Base-by-base conservation (phyloP, 2,797 vertebrate genomes). In the Myripristis murdjan region DNA sequence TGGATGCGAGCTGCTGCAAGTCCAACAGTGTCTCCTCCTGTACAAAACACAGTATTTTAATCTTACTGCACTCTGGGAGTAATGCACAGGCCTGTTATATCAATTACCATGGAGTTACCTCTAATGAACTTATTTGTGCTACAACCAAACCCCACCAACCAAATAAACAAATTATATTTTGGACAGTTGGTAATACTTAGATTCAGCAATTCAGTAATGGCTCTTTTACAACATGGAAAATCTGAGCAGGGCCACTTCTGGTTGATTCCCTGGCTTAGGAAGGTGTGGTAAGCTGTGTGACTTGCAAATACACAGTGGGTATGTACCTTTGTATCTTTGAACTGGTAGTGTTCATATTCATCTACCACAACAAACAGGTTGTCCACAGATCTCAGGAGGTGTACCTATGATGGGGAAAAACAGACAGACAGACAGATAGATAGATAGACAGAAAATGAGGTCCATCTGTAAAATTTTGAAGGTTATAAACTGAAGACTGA, bases 321-420 rank as follows among this genome's bases (percentile, higher is more conserved):
- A 22, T 26, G n/a, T 81, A 99, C 98, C 97, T 99, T 99, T 44
- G 85, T 95, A 57, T 95, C 95, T 92, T 97, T 96, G 78, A 99
- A 99, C 0, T 92, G 91, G 57, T 96, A 99, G 76, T 96, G 92
- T 55, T 94, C 93, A 89, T 96, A 96, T 58, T 97, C 95, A 51
- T 97, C 87, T 67, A 99, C 95, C 9, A 99, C 96, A 44, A 99
- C 98, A 91, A 98, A 99, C 44, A 99, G 90, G 75, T 99, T 99
- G 90, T 99, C 98, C 81, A 99, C 96, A 33, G 97, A 99, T 76
- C 95, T 94, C 28, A 99, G 90, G 6, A 88, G 95, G 86, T 99
- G 98, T 69, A 98, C 97, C 98, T 99, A 6, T 14, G 66, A 41
- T 1, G 5, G 59, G 0, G 4, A 67, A 72, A 1, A 4, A 63